These are phyloP conservation scores for Capitulum mitella DNA, from an alignment of 2,888 invertebrate species.

Conservation along the genomic window DNA sequence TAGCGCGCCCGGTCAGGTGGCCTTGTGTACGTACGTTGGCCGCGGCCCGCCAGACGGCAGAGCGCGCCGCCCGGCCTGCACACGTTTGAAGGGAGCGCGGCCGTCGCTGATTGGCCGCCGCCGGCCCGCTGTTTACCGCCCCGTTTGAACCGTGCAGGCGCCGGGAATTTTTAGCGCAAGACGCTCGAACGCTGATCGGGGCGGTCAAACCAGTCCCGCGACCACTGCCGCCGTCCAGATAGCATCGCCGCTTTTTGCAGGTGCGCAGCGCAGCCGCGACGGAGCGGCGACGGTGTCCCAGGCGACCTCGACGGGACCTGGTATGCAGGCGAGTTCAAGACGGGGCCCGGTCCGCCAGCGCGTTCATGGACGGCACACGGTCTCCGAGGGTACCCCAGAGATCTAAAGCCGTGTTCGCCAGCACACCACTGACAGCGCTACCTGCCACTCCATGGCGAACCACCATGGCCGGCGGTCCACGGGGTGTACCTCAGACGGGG, in stretches of 20 bases:
- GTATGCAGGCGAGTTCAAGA: no score
- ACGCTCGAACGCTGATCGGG: not conserved
- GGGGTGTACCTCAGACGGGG: not conserved
- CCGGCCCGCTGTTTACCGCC: constrained; percentile 2
- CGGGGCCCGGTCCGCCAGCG: no score
- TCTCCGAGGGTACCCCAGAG: no score
- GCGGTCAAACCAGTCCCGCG: constrained; percentile 5
- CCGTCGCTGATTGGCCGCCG: not conserved
- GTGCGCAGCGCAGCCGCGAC: not conserved
- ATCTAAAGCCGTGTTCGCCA: no score
- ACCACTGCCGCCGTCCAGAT: not conserved
- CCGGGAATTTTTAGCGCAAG: not conserved
- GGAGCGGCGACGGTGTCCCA: no score
- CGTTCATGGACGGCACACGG: no score
- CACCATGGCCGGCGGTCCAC: not conserved
- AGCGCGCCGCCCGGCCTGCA: not conserved
- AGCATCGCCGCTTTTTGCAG: constrained; percentile 11
- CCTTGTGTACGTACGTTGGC: constrained; percentile 23
- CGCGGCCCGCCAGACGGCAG: not conserved
- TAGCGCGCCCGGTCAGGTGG: not conserved
- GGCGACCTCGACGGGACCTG: no score
- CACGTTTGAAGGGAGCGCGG: not conserved
- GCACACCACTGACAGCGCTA: no score
- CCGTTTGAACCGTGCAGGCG: constrained; percentile 11
- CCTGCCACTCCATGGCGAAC: no score